Base-by-base conservation (phyloP, 2,888 invertebrate species). In the Macrosoma leucophasiata region DNA sequence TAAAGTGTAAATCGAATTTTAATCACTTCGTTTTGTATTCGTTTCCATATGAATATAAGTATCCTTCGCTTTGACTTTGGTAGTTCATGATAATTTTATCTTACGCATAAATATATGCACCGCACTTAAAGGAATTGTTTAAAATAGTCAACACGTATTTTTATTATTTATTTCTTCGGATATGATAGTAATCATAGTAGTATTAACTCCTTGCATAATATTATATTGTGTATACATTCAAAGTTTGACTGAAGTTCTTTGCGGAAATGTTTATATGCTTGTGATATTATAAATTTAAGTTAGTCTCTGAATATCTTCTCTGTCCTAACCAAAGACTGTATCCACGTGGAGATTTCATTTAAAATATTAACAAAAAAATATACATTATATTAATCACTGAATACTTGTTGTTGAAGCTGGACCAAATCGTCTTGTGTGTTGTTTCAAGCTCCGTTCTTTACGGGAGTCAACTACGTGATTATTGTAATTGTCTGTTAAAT, bases 271-370 rank as follows among this genome's bases (percentile, higher is more conserved):
- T 46, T 65, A 67, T 64, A 65, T 76, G 78, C 81, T 81, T 82
- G 84, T 82, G 84, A 82, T 82, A 82, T 79, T 64, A 58, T 74
- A 71, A 74, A 74, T 68, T 65, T 78, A 77, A 79, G 78, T 66
- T 62, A 59, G 62, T 71, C 68, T 66, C 63, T 59, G 64, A 69
- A 67, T 9, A 27, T 67, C 60, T 72, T 64, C 62, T 75, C 71
- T 79, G 70, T 77, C 64, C 77, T 79, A 77, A 81, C 81, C 77
- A 82, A 84, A 82, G 82, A 84, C 84, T 81, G 78, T 73, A 66
- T 61, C 60, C 62, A 62, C 50, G 64, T 68, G 64, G 69, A 68
- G 61, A 66, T 70, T 63, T 60, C 58, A 55, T 50, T 55, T 47
- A 56, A 51, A 59, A 59, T 55, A 59, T 61, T 63, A 68, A 67